Percentiles rank a stretch among this genome's conserved stretches.
These are phyloP conservation scores for Atta cephalotes DNA, from an alignment of 1,140 invertebrate species.

Conservation along the genomic window DNA sequence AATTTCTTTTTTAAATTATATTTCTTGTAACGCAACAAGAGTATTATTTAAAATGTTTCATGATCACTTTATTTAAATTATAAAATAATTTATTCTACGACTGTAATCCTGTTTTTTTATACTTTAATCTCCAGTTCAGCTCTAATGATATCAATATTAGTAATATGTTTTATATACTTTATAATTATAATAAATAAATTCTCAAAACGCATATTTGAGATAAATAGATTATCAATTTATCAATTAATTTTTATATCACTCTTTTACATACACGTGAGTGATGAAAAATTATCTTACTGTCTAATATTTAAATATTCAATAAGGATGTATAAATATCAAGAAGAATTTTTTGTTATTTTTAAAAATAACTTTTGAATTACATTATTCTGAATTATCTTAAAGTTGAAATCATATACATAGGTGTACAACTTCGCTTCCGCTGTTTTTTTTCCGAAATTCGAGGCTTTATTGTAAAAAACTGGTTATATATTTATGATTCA, in stretches of 20 bases:
- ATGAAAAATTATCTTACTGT: neutral
- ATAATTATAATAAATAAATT: neutral
- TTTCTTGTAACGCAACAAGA: neutral
- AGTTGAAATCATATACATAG: neutral
- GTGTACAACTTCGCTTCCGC: too few species aligned
- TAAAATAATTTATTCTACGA: neutral
- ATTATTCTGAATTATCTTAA: neutral
- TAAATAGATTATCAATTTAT: neutral
- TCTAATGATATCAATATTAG: neutral
- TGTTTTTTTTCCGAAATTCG: too few species aligned
- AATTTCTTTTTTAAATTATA: neutral
- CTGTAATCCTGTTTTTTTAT: neutral
- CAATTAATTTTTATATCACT: neutral
- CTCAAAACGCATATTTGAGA: neutral
- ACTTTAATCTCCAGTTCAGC: neutral
- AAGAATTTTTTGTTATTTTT: neutral
- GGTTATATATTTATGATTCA: too few species aligned
- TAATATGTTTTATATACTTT: neutral
- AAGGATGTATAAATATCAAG: neutral
- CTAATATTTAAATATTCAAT: neutral
- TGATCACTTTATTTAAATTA: neutral
- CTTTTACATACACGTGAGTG: neutral
- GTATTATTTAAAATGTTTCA: neutral
- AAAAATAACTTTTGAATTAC: neutral
- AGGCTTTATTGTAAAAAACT: too few species aligned